phyloP scores from a whole-genome alignment of 1,140 invertebrate species.

The Drosophila busckii region DNA sequence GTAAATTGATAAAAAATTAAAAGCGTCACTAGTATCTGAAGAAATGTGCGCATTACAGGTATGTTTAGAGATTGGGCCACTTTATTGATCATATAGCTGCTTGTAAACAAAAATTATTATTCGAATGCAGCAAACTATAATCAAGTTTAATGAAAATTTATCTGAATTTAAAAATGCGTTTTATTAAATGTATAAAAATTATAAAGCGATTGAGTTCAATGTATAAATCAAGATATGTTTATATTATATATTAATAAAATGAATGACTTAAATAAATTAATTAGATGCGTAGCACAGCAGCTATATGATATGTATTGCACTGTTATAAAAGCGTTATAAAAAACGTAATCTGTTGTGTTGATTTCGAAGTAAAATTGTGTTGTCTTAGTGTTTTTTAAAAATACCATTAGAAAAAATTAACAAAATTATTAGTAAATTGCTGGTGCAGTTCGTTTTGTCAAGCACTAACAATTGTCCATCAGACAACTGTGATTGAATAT shows the following conservation, averaged over 20 bases:
- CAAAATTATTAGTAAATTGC: no score
- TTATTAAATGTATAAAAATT: no score
- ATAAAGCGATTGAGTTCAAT: no score
- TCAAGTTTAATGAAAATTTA: no score
- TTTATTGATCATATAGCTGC: constrained; percentile 27
- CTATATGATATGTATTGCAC: constrained; percentile 30
- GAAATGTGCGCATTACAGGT: no score
- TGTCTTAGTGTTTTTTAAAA: neutral
- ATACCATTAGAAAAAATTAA: neutral
- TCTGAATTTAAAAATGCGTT: no score
- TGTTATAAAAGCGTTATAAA: constrained; percentile 1
- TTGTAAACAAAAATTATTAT: neutral
- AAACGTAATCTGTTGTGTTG: neutral
- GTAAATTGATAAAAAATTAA: no score
- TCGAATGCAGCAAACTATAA: neutral
- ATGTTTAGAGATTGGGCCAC: neutral
- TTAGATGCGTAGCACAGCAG: constrained; percentile 13
- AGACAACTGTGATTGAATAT: neutral
- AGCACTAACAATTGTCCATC: neutral
- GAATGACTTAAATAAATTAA: neutral
- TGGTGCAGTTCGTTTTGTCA: no score
- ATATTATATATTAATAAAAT: no score
- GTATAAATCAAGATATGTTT: neutral
- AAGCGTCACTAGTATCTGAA: no score
- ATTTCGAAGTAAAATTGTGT: neutral